Base-by-base conservation (phyloP, 1,140 invertebrate genomes). In the Drosophila lacertosa region DNA sequence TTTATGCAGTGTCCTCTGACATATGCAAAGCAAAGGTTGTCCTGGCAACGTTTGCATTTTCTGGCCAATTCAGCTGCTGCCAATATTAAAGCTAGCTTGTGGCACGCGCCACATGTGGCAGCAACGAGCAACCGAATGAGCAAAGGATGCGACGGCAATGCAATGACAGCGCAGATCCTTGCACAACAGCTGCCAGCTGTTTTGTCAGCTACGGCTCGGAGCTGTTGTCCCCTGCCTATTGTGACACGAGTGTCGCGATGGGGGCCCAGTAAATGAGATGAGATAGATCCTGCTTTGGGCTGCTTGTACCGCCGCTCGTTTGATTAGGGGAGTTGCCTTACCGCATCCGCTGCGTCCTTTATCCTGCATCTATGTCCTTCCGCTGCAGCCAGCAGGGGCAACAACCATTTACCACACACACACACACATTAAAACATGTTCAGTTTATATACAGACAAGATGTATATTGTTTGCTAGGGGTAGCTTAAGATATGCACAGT, bases 311-410 rank as follows among this genome's bases (percentile, higher is more conserved):
- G 18, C 35, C 47, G 18, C 72, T 13, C 0, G 18, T 24, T 83
- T 89, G 83, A 83, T 78, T 82, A 83, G 83, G 79, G 83, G 75
- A 89, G 82, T 88, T 76, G 57, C 58, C 82, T 71, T 66, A 69
- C 74, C 82, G 54, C 83, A 89, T 89, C 83, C 70, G 74, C 42
- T 53, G 53, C 29, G 40, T 53, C 39, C 18, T 20, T 65, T 70
- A 71, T 71, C 51, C 62, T 66, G 60, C 50, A 59, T 53, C 53
- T 48, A 60, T 50, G 59, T 75, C 62, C 62, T 72, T 75, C 62
- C 50, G 73, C 50, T 57, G 60, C 50, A 60, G 3, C n/a, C n/a
- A n/a, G 45, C 35, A 59, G 57, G 29, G 20, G 16, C 18, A 54
- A 22, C 40, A 53, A 20, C 13, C 54, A 64, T 70, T 39, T 50